Evolutionary conservation across 2,113 vertebrate species (phyloP).

Genomic region (Picathartes gymnocephalus): DNA sequence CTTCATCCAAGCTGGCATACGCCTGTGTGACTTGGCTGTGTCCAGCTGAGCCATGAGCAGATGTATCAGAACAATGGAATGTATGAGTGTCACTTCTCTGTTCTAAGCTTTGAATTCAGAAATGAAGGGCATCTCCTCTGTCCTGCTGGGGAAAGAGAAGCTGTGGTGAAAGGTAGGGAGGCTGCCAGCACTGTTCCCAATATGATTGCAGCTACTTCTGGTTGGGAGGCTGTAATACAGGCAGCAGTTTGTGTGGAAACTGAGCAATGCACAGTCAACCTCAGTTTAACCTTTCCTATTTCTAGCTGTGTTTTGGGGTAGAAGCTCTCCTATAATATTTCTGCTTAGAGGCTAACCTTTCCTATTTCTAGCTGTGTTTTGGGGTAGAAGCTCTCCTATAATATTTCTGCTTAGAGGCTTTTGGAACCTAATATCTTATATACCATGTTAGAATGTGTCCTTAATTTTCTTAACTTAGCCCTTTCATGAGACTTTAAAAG

Average conservation of each 20-base stretch:
- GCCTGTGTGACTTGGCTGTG: background rate
- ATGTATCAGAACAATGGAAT: background rate
- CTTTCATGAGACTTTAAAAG: background rate
- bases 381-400: background rate
- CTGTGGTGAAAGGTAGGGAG: background rate
- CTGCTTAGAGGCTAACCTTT: background rate
- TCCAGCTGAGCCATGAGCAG: background rate
- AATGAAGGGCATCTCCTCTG: background rate
- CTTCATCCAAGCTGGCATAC: accelerated
- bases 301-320: background rate
- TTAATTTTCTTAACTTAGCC: background rate
- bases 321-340: background rate
- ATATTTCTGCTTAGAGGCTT: background rate
- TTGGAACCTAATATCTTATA: background rate
- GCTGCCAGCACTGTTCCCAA: background rate
- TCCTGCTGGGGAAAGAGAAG: background rate
- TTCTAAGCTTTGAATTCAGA: background rate
- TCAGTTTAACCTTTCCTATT: background rate
- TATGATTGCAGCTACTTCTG: background rate
- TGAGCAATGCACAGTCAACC: background rate
- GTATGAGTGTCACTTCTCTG: background rate
- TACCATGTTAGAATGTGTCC: background rate
- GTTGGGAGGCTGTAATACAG: background rate
- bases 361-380: background rate
- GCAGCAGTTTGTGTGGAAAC: background rate